Evolutionary conservation across 2,888 invertebrate genomes (phyloP), one percentile per base, ranked within the genome.

Genomic region (Mystacides longicornis): DNA sequence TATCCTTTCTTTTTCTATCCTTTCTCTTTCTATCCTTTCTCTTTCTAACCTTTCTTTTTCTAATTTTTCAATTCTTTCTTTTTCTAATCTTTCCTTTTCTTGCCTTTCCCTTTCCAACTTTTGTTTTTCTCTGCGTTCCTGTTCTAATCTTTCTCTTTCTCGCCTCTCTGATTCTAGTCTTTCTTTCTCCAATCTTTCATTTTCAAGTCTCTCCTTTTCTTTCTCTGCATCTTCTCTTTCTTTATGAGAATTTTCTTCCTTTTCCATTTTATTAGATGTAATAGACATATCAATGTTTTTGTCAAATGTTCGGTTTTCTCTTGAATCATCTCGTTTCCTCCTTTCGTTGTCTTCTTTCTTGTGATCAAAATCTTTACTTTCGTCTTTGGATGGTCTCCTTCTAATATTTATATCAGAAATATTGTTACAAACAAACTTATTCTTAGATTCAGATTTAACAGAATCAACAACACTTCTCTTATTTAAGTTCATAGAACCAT

Each of bases 21-120:
- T 59, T 58, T 63, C 63, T 43, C 58, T 53, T 53, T 66, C 66
- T 55, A 55, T 62, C 59, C 66, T 66, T 23, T 67, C 69, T 57
- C 67, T 64, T 3, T 70, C 68, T 21, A 68, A 67, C 61, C 74
- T 76, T 33, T 74, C 72, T 59, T 72, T 75, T 37, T 74, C 74
- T 43, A 67, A 76, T 58, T 70, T 70, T 60, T 77, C 72, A 23
- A 75, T 70, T 62, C 77, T 63, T 71, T 58, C 66, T 63, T 65
- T 70, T 63, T 63, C 67, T 59, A 56, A 65, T 64, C 61, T 65
- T 61, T 49, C 61, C 43, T 63, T 66, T 21, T 53, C 62, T 71
- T 57, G 65, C 64, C 61, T 65, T 61, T 49, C 62, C 33, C 62
- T 65, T 7, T 51, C 62, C 64, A 66, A 37, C 62, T 52, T 60